Evolutionary conservation across 2,113 vertebrate species (phyloP), one percentile per base, ranked within the genome.

Genomic region (Muscicapa adusta): DNA sequence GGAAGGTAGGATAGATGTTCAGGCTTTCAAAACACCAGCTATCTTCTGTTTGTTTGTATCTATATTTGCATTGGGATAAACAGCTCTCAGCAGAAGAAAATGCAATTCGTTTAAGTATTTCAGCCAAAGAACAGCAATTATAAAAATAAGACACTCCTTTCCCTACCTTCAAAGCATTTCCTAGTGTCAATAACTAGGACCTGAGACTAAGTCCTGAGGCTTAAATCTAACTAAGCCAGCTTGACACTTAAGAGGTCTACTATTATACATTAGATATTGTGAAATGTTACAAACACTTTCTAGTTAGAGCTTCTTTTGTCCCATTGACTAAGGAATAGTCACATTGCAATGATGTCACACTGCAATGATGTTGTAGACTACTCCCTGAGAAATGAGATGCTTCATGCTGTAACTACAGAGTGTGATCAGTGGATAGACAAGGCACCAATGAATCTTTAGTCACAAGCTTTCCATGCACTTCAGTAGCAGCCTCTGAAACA

Each of bases 31-130:
- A 94, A 79, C 36, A 94, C 20, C 62, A 82, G 34, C 31, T 86
- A 78, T 87, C 78, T 89, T 89, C 77, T 82, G 54, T 93, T 96
- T 93, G 63, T 92, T 93, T 91, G 84, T 85, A 88, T 91, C 73
- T 82, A 85, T 36, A 76, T 76, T 82, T 91, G 66, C 4, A 1
- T 31, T 79, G 77, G 66, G 74, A 85, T 92, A 94, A 92, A 95
- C 62, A 95, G 51, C 24, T 94, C 90, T 94, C 62, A 89, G 70
- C 42, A 92, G 87, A 94, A 89, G 61, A 85, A 93, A 92, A 92
- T 84, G 34, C 33, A 87, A 78, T 54, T 86, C 6, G 2, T 88
- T 82, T 23, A 82, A 85, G 81, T 78, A 73, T 88, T 96, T 95
- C 93, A 94, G 85, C 71, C 74, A 82, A 91, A 93, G 62, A 75